phyloP scores from a whole-genome alignment of 2,797 vertebrate species.

The Enteromius mattozi region DNA sequence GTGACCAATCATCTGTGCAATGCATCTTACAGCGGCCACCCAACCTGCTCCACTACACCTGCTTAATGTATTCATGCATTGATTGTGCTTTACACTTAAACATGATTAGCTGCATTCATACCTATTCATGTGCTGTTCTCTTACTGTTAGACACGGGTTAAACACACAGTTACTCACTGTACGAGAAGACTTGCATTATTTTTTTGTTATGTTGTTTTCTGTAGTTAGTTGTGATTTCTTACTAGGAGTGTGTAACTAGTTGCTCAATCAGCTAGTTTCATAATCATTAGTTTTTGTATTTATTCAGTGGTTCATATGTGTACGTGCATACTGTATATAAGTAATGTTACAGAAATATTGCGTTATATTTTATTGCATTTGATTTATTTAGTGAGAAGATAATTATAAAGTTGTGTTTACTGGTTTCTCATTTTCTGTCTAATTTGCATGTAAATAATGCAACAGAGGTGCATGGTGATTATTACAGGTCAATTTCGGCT shows the following conservation, averaged over 20 bases:
- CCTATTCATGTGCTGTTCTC: conserved; percentile 70
- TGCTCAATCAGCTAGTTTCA: not conserved
- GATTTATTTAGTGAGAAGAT: not conserved
- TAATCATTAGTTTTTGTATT: not conserved
- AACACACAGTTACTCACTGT: conserved; percentile 19
- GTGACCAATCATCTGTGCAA: conserved; percentile 90
- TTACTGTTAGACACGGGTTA: conserved; percentile 57
- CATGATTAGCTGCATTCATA: conserved; percentile 93
- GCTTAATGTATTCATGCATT: conserved; percentile 97
- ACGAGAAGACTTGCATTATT: not conserved
- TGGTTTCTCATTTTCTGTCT: not conserved
- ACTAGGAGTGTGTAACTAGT: not conserved
- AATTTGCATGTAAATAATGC: not conserved
- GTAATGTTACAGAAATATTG: not conserved
- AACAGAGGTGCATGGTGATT: not conserved
- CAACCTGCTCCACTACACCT: conserved; percentile 94
- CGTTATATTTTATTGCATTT: not conserved
- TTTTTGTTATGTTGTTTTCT: not conserved
- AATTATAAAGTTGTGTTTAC: not conserved
- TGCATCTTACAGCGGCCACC: conserved; percentile 90
- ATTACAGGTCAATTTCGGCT: not conserved
- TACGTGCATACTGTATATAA: not conserved
- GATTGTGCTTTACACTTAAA: conserved; percentile 96
- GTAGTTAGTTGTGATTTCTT: not conserved
- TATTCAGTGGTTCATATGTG: not conserved